Conservation (phyloP, 2,888 invertebrate genomes). For the Congeria kusceri region DNA sequence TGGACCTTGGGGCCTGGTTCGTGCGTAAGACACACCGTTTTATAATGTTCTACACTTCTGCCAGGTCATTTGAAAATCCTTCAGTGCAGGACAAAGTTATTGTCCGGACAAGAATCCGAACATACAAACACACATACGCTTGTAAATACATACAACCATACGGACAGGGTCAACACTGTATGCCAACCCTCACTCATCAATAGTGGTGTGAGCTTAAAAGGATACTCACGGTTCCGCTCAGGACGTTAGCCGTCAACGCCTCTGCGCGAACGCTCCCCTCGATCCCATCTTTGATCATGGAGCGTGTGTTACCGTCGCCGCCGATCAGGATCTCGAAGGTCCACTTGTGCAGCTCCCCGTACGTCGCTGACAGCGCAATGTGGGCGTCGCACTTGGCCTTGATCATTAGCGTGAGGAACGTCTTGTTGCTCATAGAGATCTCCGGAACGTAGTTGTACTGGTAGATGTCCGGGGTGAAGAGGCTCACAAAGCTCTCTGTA, state of each 20-base stretch:
- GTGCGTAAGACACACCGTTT: too few relatives aligned
- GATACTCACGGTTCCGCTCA: conserved; percentile 67
- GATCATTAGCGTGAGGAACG: conserved; percentile 81
- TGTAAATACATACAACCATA: too few relatives aligned
- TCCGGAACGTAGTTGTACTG: conserved; percentile 83
- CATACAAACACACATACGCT: too few relatives aligned
- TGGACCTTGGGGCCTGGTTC: too few relatives aligned
- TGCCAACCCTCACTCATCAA: too few relatives aligned
- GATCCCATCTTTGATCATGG: conserved; percentile 78
- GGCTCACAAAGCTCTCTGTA: conserved; percentile 83
- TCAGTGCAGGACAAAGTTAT: too few relatives aligned
- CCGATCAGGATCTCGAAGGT: conserved; percentile 82
- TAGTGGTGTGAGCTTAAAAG: too few relatives aligned
- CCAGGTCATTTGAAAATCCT: too few relatives aligned
- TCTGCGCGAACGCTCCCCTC: conserved; percentile 76
- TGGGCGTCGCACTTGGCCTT: conserved; percentile 81
- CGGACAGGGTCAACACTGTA: too few relatives aligned
- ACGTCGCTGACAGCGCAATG: conserved; percentile 81
- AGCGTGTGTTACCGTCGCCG: conserved; percentile 78
- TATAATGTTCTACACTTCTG: too few relatives aligned
- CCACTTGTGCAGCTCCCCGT: conserved; percentile 82
- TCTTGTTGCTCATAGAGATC: conserved; percentile 81
- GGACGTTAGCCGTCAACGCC: conserved; percentile 75
- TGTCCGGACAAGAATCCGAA: too few relatives aligned
- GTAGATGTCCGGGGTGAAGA: conserved; percentile 82